Percentiles rank a stretch among this genome's conserved stretches.
Conservation (phyloP, 2,888 invertebrate species). For the Piscicola geometra region DNA sequence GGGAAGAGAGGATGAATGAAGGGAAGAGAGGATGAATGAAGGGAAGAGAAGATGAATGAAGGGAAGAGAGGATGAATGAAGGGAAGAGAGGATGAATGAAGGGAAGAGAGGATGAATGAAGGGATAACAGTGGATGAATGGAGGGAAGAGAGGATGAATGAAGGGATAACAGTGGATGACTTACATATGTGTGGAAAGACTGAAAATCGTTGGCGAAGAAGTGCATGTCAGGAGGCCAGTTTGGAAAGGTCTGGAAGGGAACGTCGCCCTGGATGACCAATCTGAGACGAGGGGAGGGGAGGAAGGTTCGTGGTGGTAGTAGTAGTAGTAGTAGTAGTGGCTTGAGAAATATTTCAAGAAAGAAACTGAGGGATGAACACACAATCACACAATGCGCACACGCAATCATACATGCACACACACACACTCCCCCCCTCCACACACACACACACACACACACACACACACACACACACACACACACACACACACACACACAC, state of each 20-base stretch:
- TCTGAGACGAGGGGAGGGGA: conserved; percentile 3
- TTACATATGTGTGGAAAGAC: not conserved
- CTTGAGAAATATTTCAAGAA: no score
- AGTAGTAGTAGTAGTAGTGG: no score
- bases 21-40: not conserved
- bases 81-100: not conserved
- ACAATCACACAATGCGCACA: conserved; percentile 11
- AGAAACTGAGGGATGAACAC: not conserved
- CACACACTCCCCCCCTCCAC: conserved; percentile 22
- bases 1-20: not conserved
- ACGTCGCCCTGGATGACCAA: not conserved
- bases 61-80: not conserved
- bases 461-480: conserved; percentile 13
- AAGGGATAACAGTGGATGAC: not conserved
- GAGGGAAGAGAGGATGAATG: not conserved
- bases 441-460: conserved; percentile 26
- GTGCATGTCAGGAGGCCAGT: conserved; percentile 5
- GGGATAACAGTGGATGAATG: not conserved
- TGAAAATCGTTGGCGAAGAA: not conserved
- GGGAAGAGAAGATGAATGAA: no score
- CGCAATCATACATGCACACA: conserved; percentile 16
- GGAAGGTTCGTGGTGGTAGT: no score
- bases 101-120: not conserved
- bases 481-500: conserved; percentile 15
- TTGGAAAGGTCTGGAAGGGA: not conserved